Conservation (phyloP, 2,888 invertebrate genomes). For the Sphecodes monilicornis region DNA sequence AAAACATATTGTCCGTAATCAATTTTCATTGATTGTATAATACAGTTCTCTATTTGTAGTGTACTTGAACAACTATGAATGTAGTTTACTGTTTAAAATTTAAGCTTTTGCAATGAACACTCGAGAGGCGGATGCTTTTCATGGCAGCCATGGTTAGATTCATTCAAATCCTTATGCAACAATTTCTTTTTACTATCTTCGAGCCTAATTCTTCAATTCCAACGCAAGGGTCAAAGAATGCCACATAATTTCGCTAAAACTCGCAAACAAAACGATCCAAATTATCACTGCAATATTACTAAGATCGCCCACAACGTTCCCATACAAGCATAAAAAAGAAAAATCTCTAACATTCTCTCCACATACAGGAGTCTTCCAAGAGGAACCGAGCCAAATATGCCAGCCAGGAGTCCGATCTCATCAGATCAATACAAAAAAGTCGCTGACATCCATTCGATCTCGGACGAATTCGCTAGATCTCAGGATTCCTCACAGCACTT, state of each 20-base stretch:
- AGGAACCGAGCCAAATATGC: not conserved
- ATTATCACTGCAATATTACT: not conserved
- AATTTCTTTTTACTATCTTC: not conserved
- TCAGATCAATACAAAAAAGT: constrained; percentile 49
- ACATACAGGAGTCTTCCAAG: not conserved
- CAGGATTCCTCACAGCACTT: not conserved
- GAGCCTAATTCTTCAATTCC: not conserved
- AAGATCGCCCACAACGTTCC: not conserved
- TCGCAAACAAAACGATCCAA: not conserved
- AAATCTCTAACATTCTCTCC: not conserved
- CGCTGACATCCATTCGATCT: constrained; percentile 41
- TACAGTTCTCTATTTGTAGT: not conserved
- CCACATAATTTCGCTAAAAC: not conserved
- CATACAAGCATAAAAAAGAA: not conserved
- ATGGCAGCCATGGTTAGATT: not conserved
- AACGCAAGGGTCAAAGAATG: not conserved
- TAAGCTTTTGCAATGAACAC: not conserved
- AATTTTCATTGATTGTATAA: too few relatives aligned
- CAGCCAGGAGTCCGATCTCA: constrained; percentile 5
- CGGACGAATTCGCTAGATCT: constrained; percentile 32
- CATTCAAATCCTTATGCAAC: not conserved
- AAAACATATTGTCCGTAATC: too few relatives aligned
- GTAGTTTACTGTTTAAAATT: not conserved
- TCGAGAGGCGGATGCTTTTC: not conserved
- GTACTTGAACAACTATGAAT: not conserved